Conservation (phyloP, 2,113 vertebrate species). For the Phrynosoma platyrhinos region DNA sequence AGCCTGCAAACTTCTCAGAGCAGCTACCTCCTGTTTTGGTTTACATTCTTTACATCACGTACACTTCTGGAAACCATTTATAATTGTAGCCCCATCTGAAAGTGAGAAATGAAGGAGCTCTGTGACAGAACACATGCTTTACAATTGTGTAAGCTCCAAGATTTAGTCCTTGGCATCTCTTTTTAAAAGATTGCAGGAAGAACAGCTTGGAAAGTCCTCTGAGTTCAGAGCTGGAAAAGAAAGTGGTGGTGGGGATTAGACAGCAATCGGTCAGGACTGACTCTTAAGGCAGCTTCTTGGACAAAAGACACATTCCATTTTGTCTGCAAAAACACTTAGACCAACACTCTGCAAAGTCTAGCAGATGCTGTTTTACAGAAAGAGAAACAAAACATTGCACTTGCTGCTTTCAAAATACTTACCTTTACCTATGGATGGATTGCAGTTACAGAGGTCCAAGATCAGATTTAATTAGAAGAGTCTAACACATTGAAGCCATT, state of each 20-base stretch:
- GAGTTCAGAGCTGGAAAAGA: background rate
- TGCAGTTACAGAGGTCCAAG: background rate
- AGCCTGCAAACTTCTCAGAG: background rate
- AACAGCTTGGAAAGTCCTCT: background rate
- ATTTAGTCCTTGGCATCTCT: background rate
- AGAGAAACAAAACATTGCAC: fast-evolving
- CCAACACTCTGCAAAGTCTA: background rate
- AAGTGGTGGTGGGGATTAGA: no score
- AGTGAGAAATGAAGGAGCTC: background rate
- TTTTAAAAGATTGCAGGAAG: background rate
- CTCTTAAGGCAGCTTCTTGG: background rate
- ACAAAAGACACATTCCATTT: background rate
- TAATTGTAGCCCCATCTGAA: background rate
- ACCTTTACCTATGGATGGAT: conserved; percentile 28
- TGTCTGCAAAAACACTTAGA: background rate
- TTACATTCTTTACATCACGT: no score
- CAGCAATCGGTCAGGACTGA: background rate
- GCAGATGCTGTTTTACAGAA: background rate
- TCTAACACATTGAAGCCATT: no score
- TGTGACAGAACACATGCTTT: background rate
- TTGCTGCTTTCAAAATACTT: conserved; percentile 36
- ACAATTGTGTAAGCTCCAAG: background rate
- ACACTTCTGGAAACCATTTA: background rate
- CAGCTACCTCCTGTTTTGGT: background rate
- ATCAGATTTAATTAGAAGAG: background rate